A percentile compares a stretch with the other conserved stretches of the same genome.
These are phyloP conservation scores for Benthosema pterotum DNA, from an alignment of 2,797 vertebrate genomes.

Conservation along the genomic window DNA sequence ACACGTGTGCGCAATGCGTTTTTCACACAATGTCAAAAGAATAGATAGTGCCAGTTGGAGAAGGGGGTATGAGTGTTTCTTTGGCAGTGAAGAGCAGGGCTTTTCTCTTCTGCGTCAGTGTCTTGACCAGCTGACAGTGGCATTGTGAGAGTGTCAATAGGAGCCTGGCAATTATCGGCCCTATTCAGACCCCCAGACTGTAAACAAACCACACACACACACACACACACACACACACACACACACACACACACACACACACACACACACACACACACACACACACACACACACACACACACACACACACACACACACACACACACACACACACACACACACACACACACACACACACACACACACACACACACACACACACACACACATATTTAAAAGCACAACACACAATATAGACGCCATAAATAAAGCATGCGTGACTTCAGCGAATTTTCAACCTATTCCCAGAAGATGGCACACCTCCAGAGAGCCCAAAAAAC, in stretches of 20 bases:
- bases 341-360: neutral
- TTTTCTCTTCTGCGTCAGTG: conserved; percentile 48
- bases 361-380: neutral
- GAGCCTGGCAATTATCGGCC: conserved; percentile 62
- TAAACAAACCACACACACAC: neutral
- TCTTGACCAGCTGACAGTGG: conserved; percentile 64
- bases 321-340: conserved; percentile 3
- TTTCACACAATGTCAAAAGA: too few species aligned
- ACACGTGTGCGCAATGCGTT: neutral
- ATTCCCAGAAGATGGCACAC: conserved; percentile 36
- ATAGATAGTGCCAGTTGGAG: neutral
- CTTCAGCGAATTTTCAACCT: conserved; percentile 19
- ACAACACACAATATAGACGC: neutral
- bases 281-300: conserved; percentile 3
- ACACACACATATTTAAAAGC: conserved; percentile 5
- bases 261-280: neutral
- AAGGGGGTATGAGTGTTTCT: conserved; percentile 34
- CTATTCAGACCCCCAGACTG: conserved; percentile 44
- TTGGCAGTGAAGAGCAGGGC: conserved; percentile 43
- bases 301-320: neutral
- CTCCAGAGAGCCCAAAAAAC: conserved; percentile 25
- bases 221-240: neutral
- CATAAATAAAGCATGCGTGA: neutral
- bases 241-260: neutral
- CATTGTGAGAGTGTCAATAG: conserved; percentile 59